Conservation (phyloP, 2,888 invertebrate genomes). For the Strigamia crassipes region DNA sequence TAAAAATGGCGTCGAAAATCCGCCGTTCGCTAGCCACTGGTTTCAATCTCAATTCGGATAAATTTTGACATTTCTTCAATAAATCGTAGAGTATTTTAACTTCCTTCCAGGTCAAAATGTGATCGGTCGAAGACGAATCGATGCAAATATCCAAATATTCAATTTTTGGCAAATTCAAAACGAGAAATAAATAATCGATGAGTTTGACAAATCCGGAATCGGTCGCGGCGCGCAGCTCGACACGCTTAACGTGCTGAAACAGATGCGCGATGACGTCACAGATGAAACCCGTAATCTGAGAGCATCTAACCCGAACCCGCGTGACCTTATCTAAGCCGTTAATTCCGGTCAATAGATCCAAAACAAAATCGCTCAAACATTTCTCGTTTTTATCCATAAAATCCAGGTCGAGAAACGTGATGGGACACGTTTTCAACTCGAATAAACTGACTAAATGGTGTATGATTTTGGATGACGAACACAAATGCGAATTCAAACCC, state of each 20-base stretch:
- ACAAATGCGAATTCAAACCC: not conserved
- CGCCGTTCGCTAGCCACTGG: not conserved
- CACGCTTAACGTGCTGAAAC: not conserved
- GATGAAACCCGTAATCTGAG: not conserved
- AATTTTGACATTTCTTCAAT: not conserved
- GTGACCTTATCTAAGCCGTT: not conserved
- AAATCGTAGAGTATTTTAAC: not conserved
- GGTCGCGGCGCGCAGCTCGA: not conserved
- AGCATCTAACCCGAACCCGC: not conserved
- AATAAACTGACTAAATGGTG: not conserved
- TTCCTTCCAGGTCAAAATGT: not conserved
- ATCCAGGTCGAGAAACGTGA: not conserved
- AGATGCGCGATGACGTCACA: not conserved
- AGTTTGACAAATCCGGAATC: not conserved
- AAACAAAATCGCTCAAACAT: not conserved
- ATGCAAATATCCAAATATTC: not conserved
- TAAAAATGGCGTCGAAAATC: not conserved
- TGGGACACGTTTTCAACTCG: not conserved
- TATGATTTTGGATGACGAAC: not conserved
- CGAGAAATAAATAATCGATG: not conserved
- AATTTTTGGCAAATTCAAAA: not conserved
- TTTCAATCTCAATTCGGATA: not conserved
- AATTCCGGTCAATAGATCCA: not conserved
- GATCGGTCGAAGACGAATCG: not conserved
- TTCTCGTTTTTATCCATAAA: not conserved